A percentile compares a stretch with the other conserved stretches of the same genome.
phyloP scores from a whole-genome alignment of 2,113 vertebrate species.

The Eulacestoma nigropectus region DNA sequence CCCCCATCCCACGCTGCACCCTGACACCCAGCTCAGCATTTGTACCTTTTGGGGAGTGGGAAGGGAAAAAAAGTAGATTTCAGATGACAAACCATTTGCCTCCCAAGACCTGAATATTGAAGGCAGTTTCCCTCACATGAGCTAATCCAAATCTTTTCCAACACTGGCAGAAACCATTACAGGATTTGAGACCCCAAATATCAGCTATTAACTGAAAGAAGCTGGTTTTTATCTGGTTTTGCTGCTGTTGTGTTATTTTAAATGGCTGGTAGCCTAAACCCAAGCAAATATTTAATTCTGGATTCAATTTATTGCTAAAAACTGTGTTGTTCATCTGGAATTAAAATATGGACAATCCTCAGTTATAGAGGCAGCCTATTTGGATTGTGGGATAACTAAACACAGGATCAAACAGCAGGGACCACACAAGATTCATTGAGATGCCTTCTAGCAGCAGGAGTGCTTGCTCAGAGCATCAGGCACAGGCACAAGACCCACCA shows the following conservation, averaged over 20 bases:
- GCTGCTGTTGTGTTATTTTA: background rate
- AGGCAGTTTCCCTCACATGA: background rate
- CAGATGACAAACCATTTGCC: background rate
- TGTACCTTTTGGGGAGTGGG: background rate
- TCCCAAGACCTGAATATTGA: background rate
- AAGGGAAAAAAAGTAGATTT: background rate
- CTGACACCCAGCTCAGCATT: background rate
- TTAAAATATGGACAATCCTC: background rate
- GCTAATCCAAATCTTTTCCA: background rate
- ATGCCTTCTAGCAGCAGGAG: background rate
- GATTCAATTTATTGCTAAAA: background rate
- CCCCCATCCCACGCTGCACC: rapidly evolving
- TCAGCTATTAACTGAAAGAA: background rate
- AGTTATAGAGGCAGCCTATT: background rate
- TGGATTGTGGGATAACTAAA: background rate
- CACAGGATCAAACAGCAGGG: background rate
- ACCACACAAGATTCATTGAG: background rate
- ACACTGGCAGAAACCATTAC: background rate
- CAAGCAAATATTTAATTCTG: background rate
- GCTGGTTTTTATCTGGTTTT: background rate
- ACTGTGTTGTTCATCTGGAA: background rate
- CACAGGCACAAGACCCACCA: background rate
- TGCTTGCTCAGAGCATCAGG: background rate
- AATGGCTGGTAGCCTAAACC: background rate
- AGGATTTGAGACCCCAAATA: background rate